Evolutionary conservation across 2,797 vertebrate species (phyloP), one percentile per base, ranked within the genome.

Genomic region (Oophaga sylvatica): DNA sequence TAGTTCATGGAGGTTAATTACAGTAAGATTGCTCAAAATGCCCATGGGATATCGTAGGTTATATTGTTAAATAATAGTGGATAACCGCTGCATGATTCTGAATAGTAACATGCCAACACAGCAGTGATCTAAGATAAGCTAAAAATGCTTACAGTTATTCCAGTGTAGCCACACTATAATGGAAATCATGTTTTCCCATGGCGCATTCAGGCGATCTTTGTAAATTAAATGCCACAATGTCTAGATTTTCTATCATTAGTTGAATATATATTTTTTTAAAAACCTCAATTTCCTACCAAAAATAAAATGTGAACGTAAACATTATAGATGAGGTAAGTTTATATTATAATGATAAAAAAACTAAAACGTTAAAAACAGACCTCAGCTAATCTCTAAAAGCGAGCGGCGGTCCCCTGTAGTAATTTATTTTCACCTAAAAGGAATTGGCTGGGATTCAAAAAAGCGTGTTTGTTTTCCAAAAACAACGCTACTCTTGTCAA

Each of bases 1-100:
- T 63, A 80, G 79, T 80, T 80, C 31, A 45, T 35, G 19, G 45
- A 13, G 79, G 79, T 80, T 80, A 80, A 80, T 80, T 80, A 31
- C 19, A 41, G 11, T 63, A 63, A 63, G n/a, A 80, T 45, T 62
- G 35, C 35, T 41, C 17, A 80, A 19, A 80, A 80, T 41, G n/a
- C 29, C 79, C 77, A 31, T 60, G 29, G 77, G 57, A 80, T 63
- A 31, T 71, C 31, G 5, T 71, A 71, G 68, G 31, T 71, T 17
- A 8, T 35, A 7, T 17, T 71, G 68, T 71, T 41, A 67, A 67
- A 67, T 70, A 71, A 71, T 19, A 71, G 68, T 19, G 68, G 13
- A 19, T 67, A 71, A 35, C 15, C 68, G 13, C 31, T 41, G 31
- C 31, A 71, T 71, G 31, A 41, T 41, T 20, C 29, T 71, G 16